phyloP scores from a whole-genome alignment of 2,888 invertebrate species.

The Girardia tigrina region DNA sequence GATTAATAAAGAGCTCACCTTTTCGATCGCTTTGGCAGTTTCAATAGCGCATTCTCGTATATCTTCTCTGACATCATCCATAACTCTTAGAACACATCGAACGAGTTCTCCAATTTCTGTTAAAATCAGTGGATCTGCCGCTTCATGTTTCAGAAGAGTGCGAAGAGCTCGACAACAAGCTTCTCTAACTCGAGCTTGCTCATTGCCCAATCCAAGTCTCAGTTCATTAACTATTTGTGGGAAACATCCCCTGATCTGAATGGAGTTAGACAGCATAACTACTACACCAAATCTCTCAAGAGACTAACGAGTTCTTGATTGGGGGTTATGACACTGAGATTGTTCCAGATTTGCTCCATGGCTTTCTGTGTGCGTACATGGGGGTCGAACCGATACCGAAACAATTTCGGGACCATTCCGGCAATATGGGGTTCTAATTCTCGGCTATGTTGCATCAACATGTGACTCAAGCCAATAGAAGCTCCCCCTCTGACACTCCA shows the following conservation, averaged over 20 bases:
- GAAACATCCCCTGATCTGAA: background rate
- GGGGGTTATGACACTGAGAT: conserved; percentile 53
- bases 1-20: background rate
- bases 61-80: background rate
- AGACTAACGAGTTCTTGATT: background rate
- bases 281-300: too few relatives aligned
- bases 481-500: conserved; percentile 85
- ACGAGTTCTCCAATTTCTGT: background rate
- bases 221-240: background rate
- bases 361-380: conserved; percentile 62
- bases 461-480: conserved; percentile 76
- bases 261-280: too few relatives aligned
- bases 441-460: conserved; percentile 68
- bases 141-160: background rate
- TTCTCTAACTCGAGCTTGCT: background rate
- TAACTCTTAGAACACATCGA: background rate
- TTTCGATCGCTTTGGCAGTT: background rate
- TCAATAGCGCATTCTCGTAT: background rate
- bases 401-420: conserved; percentile 71
- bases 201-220: background rate
- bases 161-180: background rate
- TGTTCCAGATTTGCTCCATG: conserved; percentile 84
- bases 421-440: conserved; percentile 68
- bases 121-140: background rate
- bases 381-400: conserved; percentile 77